Evolutionary conservation across 2,797 vertebrate genomes (phyloP), one percentile per base, ranked within the genome.

Genomic region (Discoglossus pictus): DNA sequence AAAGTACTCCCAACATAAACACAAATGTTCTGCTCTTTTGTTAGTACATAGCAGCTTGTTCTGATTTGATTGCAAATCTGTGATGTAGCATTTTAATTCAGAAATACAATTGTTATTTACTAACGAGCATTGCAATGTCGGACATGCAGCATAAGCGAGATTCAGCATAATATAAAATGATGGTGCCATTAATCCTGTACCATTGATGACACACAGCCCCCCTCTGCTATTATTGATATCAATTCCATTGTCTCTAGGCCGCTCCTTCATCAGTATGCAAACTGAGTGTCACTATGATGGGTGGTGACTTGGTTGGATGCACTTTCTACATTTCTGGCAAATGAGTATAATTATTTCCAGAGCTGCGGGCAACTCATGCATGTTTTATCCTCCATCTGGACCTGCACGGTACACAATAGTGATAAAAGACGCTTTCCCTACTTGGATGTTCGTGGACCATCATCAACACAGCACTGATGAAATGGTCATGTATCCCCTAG

Each of bases 351-450:
- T 93, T 92, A 93, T 93, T 92, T 92, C 92, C 86, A 90, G 89
- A 91, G 91, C 92, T 93, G 90, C 82, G 55, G 91, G 90, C 89
- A 86, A 92, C 90, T 93, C 90, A 91, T 92, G 89, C 90, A 92
- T 92, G 92, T 93, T 93, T 93, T 93, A 93, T 93, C 88, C 88
- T 86, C 91, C 92, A 93, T 93, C 91, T 93, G 91, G 91, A 92
- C 88, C 80, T 76, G 82, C 76, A 72, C 72, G 72, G 69, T 89
- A 86, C 87, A 89, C 88, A 91, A 88, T 86, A 87, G 90, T 91
- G 91, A 92, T 92, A 92, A 93, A 93, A 90, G 85, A 87, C 89
- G 78, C 89, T 91, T 86, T 87, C 73, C 78, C 84, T 83, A 83
- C 76, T 86, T 85, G 85, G 81, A 88, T 87, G 87, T 87, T 86